Evolutionary conservation across 2,797 vertebrate genomes (phyloP).

Genomic region (Labroides dimidiatus): DNA sequence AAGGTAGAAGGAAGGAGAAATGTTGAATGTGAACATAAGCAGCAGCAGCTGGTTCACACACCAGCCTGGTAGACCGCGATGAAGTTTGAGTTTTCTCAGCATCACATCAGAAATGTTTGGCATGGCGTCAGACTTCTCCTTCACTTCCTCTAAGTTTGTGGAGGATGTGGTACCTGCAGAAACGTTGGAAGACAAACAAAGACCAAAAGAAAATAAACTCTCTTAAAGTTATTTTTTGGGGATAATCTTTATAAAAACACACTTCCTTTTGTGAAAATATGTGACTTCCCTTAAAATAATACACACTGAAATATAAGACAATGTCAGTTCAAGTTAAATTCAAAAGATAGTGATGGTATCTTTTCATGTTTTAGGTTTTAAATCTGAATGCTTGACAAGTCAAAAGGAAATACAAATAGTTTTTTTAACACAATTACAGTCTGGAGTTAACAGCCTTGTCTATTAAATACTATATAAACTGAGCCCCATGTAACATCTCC

Average conservation of each 20-base stretch:
- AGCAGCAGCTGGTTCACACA: constrained; percentile 69
- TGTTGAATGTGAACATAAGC: background rate
- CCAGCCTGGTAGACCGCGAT: constrained; percentile 92
- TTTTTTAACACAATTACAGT: no score
- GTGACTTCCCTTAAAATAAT: background rate
- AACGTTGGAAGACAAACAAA: constrained; percentile 19
- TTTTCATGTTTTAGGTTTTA: background rate
- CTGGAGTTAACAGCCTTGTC: background rate
- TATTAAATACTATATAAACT: background rate
- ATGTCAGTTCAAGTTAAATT: background rate
- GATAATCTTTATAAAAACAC: background rate
- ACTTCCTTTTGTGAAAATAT: background rate
- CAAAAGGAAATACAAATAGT: no score
- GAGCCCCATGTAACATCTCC: background rate
- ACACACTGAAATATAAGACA: background rate
- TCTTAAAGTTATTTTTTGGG: background rate
- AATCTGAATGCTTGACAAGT: no score
- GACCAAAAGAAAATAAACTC: background rate
- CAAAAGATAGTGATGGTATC: no score
- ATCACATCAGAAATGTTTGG: constrained; percentile 96
- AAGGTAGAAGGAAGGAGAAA: background rate
- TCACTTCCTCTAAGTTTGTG: constrained; percentile 80
- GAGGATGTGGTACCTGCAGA: constrained; percentile 81
- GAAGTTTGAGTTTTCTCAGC: constrained; percentile 94
- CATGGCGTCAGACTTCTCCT: constrained; percentile 90